Conservation (phyloP, 2,888 invertebrate genomes). For the Drosophila greeni region DNA sequence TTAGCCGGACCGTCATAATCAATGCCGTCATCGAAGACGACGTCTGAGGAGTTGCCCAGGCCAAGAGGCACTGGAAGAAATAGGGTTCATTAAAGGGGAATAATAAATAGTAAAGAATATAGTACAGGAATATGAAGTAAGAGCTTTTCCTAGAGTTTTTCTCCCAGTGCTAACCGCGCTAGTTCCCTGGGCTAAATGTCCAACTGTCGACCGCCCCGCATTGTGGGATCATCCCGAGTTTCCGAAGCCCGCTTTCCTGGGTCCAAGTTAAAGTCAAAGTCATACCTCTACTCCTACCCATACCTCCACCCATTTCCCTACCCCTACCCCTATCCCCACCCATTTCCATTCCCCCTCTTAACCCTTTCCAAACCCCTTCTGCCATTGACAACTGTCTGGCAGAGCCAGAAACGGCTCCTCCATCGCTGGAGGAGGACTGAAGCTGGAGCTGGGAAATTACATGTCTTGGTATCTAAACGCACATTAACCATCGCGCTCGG, state of each 20-base stretch:
- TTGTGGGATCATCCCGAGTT: slow-evolving; percentile 44
- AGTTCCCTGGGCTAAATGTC: slow-evolving; percentile 43
- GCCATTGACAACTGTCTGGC: slow-evolving; percentile 64
- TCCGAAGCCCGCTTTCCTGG: no score
- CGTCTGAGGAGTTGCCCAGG: slow-evolving; percentile 33
- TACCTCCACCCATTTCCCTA: neutral
- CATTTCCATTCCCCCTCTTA: slow-evolving; percentile 3
- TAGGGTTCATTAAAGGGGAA: no score
- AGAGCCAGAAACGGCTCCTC: slow-evolving; percentile 13
- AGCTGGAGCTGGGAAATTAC: slow-evolving; percentile 62
- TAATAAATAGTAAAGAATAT: neutral
- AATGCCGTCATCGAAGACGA: slow-evolving; percentile 60
- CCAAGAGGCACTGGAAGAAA: slow-evolving; percentile 1
- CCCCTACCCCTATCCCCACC: neutral
- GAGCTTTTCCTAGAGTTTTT: neutral
- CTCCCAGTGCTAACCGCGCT: neutral
- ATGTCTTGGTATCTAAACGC: slow-evolving; percentile 72
- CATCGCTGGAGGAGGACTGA: slow-evolving; percentile 7
- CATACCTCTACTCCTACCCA: no score
- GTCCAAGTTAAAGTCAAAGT: no score
- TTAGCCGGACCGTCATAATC: slow-evolving; percentile 59
- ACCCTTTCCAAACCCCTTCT: neutral
- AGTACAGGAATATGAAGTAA: no score
- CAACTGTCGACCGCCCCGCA: slow-evolving; percentile 35
- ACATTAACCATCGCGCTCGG: slow-evolving; percentile 70